A percentile compares a stretch with the other conserved stretches of the same genome.
phyloP scores from a whole-genome alignment of 2,113 vertebrate genomes.

The Crotalus horridus region DNA sequence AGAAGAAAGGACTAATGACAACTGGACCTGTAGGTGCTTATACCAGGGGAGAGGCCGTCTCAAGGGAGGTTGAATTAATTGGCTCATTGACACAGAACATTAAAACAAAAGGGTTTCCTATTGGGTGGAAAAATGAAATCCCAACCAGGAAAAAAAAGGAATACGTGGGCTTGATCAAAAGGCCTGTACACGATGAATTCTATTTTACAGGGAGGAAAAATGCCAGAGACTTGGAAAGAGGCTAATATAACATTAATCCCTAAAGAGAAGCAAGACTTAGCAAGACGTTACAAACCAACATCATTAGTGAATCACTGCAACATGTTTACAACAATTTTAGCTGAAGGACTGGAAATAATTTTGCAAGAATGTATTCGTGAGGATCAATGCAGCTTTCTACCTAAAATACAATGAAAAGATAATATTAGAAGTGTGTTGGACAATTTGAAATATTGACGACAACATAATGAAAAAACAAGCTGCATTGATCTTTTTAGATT shows the following conservation, averaged over 20 bases:
- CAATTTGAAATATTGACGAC: background rate
- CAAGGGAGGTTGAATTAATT: slow-evolving; percentile 58
- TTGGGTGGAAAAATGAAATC: slow-evolving; percentile 45
- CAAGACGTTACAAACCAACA: background rate
- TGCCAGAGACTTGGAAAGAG: background rate
- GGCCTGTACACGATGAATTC: background rate
- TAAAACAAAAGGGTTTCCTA: slow-evolving; percentile 69
- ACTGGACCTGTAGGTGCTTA: slow-evolving; percentile 51
- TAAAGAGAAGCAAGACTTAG: background rate
- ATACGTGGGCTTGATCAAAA: slow-evolving; percentile 30
- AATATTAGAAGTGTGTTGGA: background rate
- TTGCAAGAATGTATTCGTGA: background rate
- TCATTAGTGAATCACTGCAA: background rate
- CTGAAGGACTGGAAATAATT: background rate
- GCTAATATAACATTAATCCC: background rate
- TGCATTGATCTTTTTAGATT: background rate
- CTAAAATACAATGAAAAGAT: background rate
- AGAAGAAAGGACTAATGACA: slow-evolving; percentile 63
- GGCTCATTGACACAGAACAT: slow-evolving; percentile 57
- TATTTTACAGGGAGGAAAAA: background rate
- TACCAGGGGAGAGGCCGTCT: background rate
- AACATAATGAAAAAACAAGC: background rate
- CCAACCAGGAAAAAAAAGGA: slow-evolving; percentile 45
- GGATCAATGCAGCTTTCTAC: background rate
- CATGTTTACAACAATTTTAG: background rate